These are phyloP conservation scores for Jacana jacana DNA, from an alignment of 2,113 vertebrate genomes.

Conservation along the genomic window DNA sequence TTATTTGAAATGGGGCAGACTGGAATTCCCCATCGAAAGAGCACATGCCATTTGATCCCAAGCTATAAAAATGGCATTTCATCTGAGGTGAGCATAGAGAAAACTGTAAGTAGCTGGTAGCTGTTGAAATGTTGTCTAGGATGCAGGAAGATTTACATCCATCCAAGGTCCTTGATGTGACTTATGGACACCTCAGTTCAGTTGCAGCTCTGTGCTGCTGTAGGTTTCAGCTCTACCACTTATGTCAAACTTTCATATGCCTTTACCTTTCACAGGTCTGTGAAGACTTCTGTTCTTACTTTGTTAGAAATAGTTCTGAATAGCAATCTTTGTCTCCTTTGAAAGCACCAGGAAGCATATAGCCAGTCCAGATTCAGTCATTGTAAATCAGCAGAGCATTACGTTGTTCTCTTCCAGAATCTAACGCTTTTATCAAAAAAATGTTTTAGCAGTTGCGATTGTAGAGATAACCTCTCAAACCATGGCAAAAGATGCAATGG, in stretches of 20 bases:
- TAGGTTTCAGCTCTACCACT: not conserved
- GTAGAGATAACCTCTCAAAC: not conserved
- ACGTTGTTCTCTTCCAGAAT: not conserved
- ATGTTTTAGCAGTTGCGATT: not conserved
- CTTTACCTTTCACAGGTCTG: not conserved
- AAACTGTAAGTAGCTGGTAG: not conserved
- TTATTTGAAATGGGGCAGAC: not conserved
- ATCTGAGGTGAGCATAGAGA: not conserved
- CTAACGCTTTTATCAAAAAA: not conserved
- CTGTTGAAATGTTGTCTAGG: not conserved
- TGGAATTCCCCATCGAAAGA: not conserved
- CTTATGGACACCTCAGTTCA: not conserved
- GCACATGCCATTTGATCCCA: not conserved
- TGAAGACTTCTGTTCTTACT: not conserved
- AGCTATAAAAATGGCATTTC: not conserved
- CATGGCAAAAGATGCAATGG: not conserved
- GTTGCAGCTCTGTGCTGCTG: not conserved
- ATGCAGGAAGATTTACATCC: not conserved
- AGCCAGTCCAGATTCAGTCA: not conserved
- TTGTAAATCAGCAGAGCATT: not conserved
- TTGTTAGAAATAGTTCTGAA: slow-evolving; percentile 4
- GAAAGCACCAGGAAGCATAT: not conserved
- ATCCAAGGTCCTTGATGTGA: not conserved
- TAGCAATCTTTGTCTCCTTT: not conserved
- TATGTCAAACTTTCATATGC: not conserved